Evolutionary conservation across 2,113 vertebrate species (phyloP).

Genomic region (Caracal caracal): DNA sequence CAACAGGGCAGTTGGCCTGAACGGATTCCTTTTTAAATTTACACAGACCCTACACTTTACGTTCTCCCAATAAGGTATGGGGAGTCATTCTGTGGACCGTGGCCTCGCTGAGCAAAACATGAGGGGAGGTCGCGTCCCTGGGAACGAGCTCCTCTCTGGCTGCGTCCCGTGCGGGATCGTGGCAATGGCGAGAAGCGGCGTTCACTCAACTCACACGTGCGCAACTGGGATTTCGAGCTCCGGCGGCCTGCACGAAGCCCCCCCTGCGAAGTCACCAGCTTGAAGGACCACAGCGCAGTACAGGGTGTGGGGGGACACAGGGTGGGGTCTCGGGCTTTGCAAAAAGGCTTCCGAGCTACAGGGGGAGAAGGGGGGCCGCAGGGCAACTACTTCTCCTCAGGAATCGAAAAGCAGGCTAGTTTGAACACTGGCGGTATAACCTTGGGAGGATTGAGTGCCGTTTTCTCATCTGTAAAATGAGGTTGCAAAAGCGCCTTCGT

Average conservation of each 20-base stretch:
- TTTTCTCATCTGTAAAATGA: background rate
- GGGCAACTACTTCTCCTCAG: no score
- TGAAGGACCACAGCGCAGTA: background rate
- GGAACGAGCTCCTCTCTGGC: background rate
- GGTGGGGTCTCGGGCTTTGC: rapidly evolving
- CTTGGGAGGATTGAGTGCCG: background rate
- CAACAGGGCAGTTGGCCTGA: background rate
- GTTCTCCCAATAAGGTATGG: background rate
- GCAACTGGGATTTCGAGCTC: background rate
- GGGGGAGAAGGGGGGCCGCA: rapidly evolving
- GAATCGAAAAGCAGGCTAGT: rapidly evolving
- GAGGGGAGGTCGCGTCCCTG: background rate
- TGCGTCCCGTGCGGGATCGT: background rate
- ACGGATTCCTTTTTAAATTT: background rate
- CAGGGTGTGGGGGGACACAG: rapidly evolving
- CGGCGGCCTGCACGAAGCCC: background rate
- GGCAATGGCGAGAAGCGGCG: background rate
- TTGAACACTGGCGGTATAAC: rapidly evolving
- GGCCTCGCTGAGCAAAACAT: background rate
- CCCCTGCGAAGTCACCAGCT: background rate
- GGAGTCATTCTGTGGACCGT: background rate
- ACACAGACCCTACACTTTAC: background rate
- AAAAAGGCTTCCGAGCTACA: background rate
- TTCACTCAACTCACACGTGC: background rate
- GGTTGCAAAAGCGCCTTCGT: background rate